phyloP scores from a whole-genome alignment of 2,888 invertebrate genomes.

The Tryphoninae sp. region DNA sequence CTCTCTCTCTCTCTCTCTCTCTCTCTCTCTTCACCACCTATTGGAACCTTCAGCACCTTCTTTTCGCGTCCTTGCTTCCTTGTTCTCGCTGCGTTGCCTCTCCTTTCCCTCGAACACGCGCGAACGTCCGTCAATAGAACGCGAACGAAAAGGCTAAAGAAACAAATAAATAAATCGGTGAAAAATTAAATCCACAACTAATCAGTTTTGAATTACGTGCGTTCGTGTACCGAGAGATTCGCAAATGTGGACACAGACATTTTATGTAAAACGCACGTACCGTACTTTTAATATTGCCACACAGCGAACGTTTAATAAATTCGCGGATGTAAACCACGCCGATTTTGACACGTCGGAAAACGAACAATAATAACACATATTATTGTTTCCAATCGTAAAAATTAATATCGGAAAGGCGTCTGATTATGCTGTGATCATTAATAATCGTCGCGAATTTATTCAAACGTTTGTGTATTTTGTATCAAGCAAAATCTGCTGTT shows the following conservation, averaged over 20 bases:
- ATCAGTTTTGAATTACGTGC: not conserved
- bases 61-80: conserved; percentile 51
- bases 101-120: conserved; percentile 21
- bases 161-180: conserved; percentile 4
- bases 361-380: not conserved
- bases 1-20: conserved; percentile 51
- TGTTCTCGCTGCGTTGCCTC: conserved; percentile 42
- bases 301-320: not conserved
- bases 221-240: conserved; percentile 21
- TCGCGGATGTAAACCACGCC: not conserved
- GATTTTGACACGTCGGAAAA: not conserved
- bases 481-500: no score
- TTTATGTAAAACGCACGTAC: not conserved
- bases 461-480: no score
- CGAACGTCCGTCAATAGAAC: conserved; percentile 23
- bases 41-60: not conserved
- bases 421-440: no score
- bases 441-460: no score
- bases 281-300: not conserved
- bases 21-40: conserved; percentile 43
- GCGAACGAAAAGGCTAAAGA: not conserved
- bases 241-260: not conserved
- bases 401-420: not conserved
- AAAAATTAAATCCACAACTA: no score
- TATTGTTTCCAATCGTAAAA: not conserved